These are phyloP conservation scores for Cerastoderma edule DNA, from an alignment of 2,888 invertebrate genomes.

Conservation along the genomic window DNA sequence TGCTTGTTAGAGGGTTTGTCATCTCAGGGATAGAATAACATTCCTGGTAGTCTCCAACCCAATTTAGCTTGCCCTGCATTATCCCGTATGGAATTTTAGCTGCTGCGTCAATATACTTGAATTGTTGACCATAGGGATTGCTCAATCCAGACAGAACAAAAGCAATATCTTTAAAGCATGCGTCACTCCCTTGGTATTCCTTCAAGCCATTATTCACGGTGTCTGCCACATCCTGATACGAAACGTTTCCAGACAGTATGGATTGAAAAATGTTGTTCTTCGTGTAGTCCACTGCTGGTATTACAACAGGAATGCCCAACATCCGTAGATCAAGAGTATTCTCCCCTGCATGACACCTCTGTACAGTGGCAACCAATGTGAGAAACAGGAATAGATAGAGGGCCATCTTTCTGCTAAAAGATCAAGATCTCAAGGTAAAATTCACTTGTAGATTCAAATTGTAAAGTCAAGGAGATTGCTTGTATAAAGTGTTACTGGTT, in stretches of 20 bases:
- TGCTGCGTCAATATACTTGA: conserved; percentile 41
- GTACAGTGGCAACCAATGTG: neutral
- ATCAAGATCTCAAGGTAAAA: neutral
- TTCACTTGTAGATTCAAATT: neutral
- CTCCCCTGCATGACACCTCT: neutral
- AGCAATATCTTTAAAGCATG: neutral
- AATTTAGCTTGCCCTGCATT: conserved; percentile 40
- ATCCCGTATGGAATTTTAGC: conserved; percentile 46
- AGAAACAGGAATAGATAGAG: no score
- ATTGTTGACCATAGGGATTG: neutral
- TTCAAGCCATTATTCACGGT: neutral
- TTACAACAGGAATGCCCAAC: neutral
- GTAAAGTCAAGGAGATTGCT: neutral
- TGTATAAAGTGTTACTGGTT: no score
- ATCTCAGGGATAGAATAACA: conserved; percentile 35
- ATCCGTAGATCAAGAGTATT: neutral
- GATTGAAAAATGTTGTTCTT: neutral
- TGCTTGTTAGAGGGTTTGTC: conserved; percentile 21
- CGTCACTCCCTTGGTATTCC: neutral
- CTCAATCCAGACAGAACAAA: neutral
- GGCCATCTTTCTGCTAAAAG: no score
- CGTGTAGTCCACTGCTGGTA: neutral
- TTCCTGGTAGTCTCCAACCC: conserved; percentile 53
- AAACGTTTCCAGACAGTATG: neutral
- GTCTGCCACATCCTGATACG: neutral